Evolutionary conservation across 2,113 vertebrate genomes (phyloP).

Genomic region (Oncorhynchus tshawytscha): DNA sequence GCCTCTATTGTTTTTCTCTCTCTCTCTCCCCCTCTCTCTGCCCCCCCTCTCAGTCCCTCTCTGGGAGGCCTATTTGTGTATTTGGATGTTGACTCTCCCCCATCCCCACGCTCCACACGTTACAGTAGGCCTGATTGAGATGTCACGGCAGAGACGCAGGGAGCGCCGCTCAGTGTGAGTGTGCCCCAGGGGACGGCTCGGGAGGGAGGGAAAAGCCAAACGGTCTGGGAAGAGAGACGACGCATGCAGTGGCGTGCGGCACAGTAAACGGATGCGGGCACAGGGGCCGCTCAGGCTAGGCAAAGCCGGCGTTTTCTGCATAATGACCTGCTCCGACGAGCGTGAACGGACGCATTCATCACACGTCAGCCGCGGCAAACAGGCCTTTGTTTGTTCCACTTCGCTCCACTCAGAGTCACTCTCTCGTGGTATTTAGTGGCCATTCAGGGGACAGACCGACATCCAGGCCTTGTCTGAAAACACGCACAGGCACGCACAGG

Average conservation of each 20-base stretch:
- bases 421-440: constrained; percentile 32
- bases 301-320: constrained; percentile 54
- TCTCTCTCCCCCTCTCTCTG: background rate
- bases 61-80: constrained; percentile 11
- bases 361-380: constrained; percentile 63
- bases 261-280: constrained; percentile 46
- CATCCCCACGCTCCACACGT: constrained; percentile 4
- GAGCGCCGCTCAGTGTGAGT: constrained; percentile 43
- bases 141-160: constrained; percentile 43
- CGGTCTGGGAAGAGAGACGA: background rate
- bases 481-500: too few species aligned
- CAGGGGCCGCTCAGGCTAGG: background rate
- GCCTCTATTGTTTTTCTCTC: background rate
- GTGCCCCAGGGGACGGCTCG: constrained; percentile 43
- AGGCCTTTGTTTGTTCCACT: constrained; percentile 52
- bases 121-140: constrained; percentile 31
- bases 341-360: constrained; percentile 68
- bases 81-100: constrained; percentile 5
- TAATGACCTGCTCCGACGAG: constrained; percentile 71
- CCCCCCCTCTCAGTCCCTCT: background rate
- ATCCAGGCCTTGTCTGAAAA: background rate
- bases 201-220: background rate
- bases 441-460: constrained; percentile 38
- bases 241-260: constrained; percentile 20
- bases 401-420: constrained; percentile 19